Percentiles rank a stretch among this genome's conserved stretches.
Conservation (phyloP, 2,888 invertebrate genomes). For the Bruchidius siliquastri region DNA sequence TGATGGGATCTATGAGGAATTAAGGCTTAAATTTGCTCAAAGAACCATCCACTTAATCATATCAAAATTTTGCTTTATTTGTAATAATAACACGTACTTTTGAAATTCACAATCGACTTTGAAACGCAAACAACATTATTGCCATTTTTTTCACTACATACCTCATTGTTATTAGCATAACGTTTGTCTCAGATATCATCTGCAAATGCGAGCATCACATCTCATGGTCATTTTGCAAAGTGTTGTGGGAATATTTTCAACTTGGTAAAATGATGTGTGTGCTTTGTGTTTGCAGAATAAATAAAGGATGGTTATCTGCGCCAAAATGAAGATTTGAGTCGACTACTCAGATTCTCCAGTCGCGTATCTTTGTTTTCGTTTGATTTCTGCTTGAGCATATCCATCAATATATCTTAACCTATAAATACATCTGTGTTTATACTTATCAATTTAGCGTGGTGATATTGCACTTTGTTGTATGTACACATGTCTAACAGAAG, state of each 20-base stretch:
- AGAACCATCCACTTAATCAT: not conserved
- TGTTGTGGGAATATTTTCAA: not conserved
- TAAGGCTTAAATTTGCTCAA: too few relatives aligned
- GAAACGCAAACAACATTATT: not conserved
- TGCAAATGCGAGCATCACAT: not conserved
- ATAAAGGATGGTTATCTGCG: not conserved
- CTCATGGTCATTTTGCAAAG: not conserved
- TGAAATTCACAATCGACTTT: not conserved
- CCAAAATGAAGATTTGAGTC: not conserved
- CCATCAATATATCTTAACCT: not conserved
- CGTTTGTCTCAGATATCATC: not conserved
- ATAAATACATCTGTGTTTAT: not conserved
- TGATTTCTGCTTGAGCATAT: not conserved
- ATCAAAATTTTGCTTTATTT: not conserved
- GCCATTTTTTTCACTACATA: not conserved
- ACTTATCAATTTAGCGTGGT: not conserved
- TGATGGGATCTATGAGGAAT: too few relatives aligned
- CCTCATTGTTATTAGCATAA: not conserved
- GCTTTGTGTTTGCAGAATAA: not conserved
- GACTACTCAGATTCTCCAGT: not conserved
- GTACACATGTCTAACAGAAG: too few relatives aligned
- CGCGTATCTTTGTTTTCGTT: not conserved
- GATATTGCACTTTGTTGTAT: not conserved
- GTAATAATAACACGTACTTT: not conserved
- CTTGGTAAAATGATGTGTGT: not conserved